Base-by-base conservation (phyloP, 2,797 vertebrate species). In the Loriculus beryllinus region DNA sequence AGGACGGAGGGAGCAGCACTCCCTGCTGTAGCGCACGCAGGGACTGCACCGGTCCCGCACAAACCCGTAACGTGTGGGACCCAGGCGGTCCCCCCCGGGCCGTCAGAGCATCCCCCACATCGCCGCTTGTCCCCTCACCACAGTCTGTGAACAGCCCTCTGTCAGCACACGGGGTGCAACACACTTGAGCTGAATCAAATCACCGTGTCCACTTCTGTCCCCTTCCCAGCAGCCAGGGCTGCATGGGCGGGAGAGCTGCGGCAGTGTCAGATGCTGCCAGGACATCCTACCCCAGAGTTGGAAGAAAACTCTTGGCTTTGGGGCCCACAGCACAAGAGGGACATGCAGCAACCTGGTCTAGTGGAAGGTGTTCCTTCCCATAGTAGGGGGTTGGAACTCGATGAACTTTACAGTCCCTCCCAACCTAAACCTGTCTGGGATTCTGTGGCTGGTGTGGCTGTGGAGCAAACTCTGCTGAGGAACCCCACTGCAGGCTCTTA, bases 171-270 rank as follows among this genome's bases (percentile, higher is more conserved):
- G 5, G 54, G 9, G 48, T 26, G 25, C 35, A 12, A 59, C 17
- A 28, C 16, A 26, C 35, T 18, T 37, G 57, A 59, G 57, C 35
- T 0, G 12, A 15, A 6, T 2, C 35, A 5, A n/a, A 60, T 1
- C 1, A 14, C 22, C 31, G 49, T 43, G 87, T 37, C 43, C 56
- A 16, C 51, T 49, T 67, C 37, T 9, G 7, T 29, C 43, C 14
- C 15, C 0, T 25, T 42, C 49, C 80, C 60, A 15, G 45, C 3
- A 10, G 52, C 40, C 35, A 72, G 60, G 14, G 54, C 47, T 63
- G 84, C 60, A 14, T 0, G 33, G 79, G 8, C 23, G 6, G 43
- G 26, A 35, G 45, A 23, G 51, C 5, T 7, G 31, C 31, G 63
- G 22, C 43, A 19, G 29, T 3, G 4, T 12, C 26, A 6, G 68